Percentiles rank a stretch among this genome's conserved stretches.
These are phyloP conservation scores for Tromatobia lineatoria DNA, from an alignment of 2,888 invertebrate genomes.

Conservation along the genomic window DNA sequence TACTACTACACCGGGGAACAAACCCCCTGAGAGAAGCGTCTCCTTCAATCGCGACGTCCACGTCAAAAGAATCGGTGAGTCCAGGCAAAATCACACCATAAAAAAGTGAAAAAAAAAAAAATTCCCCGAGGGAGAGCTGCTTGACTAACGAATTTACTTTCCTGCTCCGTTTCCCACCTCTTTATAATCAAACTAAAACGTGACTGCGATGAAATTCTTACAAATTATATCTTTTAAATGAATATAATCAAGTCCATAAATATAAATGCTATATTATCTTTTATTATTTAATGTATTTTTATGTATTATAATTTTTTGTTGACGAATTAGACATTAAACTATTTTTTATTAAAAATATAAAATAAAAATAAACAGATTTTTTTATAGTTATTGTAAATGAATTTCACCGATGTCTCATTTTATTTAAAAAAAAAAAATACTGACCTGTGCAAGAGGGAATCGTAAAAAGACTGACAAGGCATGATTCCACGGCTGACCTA, in stretches of 20 bases:
- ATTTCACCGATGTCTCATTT: background rate
- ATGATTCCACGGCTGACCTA: constrained; percentile 39
- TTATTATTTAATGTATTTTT: background rate
- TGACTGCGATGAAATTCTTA: background rate
- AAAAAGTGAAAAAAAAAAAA: constrained; percentile 66
- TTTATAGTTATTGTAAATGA: background rate
- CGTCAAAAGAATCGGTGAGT: constrained; percentile 95
- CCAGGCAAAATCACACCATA: constrained; percentile 78
- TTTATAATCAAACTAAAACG: background rate
- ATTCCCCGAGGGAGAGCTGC: constrained; percentile 72
- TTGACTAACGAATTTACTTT: constrained; percentile 76
- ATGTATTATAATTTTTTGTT: background rate
- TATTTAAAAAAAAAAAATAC: background rate
- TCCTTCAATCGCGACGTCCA: constrained; percentile 97
- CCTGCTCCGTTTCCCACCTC: constrained; percentile 35
- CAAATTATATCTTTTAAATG: background rate
- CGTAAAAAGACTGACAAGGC: constrained; percentile 30
- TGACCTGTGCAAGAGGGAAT: constrained; percentile 8
- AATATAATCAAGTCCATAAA: too few relatives aligned
- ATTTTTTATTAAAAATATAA: background rate
- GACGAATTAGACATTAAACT: background rate
- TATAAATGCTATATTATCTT: background rate
- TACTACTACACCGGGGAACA: constrained; percentile 84
- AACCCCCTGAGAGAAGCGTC: constrained; percentile 89
- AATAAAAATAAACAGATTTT: background rate